phyloP scores from a whole-genome alignment of 2,888 invertebrate species.

The Metalampra italica region DNA sequence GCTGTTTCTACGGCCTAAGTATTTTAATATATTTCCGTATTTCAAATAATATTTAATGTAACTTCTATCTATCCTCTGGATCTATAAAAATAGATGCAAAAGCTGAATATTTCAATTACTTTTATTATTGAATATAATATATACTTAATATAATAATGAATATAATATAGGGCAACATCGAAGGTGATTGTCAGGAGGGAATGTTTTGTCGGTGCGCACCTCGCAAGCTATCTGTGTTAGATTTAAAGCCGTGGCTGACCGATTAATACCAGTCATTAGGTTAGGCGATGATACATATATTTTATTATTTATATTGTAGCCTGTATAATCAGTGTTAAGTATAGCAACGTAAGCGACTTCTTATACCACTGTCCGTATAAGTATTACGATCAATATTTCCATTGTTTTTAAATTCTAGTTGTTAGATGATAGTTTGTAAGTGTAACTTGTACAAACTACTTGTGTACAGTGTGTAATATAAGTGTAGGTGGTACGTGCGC shows the following conservation, averaged over 20 bases:
- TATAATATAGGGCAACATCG: too few relatives aligned
- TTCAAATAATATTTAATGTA: too few relatives aligned
- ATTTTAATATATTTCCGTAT: too few relatives aligned
- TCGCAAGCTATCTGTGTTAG: conserved; percentile 34
- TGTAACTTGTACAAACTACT: conserved; percentile 73
- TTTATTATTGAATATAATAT: too few relatives aligned
- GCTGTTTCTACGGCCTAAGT: too few relatives aligned
- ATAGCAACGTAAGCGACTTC: conserved; percentile 59
- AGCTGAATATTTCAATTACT: too few relatives aligned
- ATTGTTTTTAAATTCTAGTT: conserved; percentile 64
- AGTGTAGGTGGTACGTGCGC: conserved; percentile 24
- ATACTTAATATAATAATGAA: too few relatives aligned
- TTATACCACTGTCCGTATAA: conserved; percentile 73
- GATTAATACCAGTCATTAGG: conserved; percentile 70
- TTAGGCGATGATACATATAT: conserved; percentile 54
- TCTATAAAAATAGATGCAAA: too few relatives aligned
- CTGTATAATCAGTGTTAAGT: conserved; percentile 54
- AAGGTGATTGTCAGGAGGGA: too few relatives aligned
- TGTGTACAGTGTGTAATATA: conserved; percentile 67
- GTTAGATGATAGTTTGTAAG: conserved; percentile 50
- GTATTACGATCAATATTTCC: conserved; percentile 76
- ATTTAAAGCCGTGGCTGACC: conserved; percentile 59
- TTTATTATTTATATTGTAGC: conserved; percentile 62
- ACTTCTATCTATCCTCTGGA: too few relatives aligned
- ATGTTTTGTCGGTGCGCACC: too few relatives aligned